phyloP scores from a whole-genome alignment of 1,140 invertebrate genomes.

The Papilio helenus region DNA sequence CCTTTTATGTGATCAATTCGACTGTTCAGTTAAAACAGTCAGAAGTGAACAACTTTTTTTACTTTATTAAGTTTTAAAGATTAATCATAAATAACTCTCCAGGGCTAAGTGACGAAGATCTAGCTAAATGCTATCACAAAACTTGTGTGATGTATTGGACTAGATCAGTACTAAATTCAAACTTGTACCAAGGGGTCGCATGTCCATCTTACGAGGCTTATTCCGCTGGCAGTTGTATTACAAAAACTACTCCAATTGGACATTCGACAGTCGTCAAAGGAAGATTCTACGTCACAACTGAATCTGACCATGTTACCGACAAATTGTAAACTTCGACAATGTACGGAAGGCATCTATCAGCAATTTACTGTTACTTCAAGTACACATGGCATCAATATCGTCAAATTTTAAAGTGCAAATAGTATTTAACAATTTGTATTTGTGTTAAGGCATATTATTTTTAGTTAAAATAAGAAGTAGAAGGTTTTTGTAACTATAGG shows the following conservation, averaged over 20 bases:
- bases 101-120: slow-evolving; percentile 39
- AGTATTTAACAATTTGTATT: too few species aligned
- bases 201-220: slow-evolving; percentile 45
- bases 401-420: too few species aligned
- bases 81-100: not conserved
- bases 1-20: too few species aligned
- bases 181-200: slow-evolving; percentile 37
- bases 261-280: slow-evolving; percentile 40
- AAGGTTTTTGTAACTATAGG: too few species aligned
- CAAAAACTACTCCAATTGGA: slow-evolving; percentile 38
- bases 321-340: not conserved
- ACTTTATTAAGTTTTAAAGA: too few species aligned
- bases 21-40: too few species aligned
- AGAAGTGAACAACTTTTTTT: too few species aligned
- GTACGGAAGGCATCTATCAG: not conserved
- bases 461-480: too few species aligned
- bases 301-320: slow-evolving; percentile 22
- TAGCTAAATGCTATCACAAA: slow-evolving; percentile 48
- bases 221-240: slow-evolving; percentile 36
- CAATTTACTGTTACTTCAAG: not conserved
- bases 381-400: too few species aligned
- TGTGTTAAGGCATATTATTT: too few species aligned
- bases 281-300: slow-evolving; percentile 42
- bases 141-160: slow-evolving; percentile 44
- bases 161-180: slow-evolving; percentile 35